Evolutionary conservation across 1,140 invertebrate genomes (phyloP).

Genomic region (Cephus cinctus): DNA sequence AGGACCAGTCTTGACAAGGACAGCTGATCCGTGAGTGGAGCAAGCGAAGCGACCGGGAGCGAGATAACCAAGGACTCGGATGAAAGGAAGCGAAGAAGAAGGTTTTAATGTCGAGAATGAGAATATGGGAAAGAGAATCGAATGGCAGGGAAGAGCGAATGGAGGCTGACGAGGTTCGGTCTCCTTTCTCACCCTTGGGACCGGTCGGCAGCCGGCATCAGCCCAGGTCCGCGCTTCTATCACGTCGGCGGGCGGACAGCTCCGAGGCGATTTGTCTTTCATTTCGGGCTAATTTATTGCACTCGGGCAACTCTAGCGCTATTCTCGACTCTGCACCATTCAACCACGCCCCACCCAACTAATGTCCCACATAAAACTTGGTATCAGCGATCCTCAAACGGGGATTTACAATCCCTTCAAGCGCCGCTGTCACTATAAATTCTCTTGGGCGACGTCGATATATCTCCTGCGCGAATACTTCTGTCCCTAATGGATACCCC

Average conservation of each 20-base stretch:
- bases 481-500: slow-evolving; percentile 55
- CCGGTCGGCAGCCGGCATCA: slow-evolving; percentile 36
- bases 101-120: too few relatives aligned
- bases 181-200: slow-evolving; percentile 32
- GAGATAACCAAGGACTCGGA: not conserved
- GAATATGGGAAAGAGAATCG: slow-evolving; percentile 20
- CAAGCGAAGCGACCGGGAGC: slow-evolving; percentile 9
- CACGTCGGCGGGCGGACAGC: slow-evolving; percentile 56
- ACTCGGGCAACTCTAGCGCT: slow-evolving; percentile 37
- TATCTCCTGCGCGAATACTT: slow-evolving; percentile 53
- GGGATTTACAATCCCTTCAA: slow-evolving; percentile 59
- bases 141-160: slow-evolving; percentile 20
- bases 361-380: slow-evolving; percentile 59
- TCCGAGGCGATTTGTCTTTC: slow-evolving; percentile 57
- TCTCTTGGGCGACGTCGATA: slow-evolving; percentile 49
- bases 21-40: not conserved
- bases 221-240: slow-evolving; percentile 47
- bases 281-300: slow-evolving; percentile 58
- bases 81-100: slow-evolving; percentile 5
- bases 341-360: slow-evolving; percentile 56
- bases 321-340: slow-evolving; percentile 48
- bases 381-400: slow-evolving; percentile 59
- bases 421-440: slow-evolving; percentile 55
- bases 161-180: slow-evolving; percentile 34
- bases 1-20: not conserved